phyloP scores from a whole-genome alignment of 2,113 vertebrate species.

The Platycercus adscitus region DNA sequence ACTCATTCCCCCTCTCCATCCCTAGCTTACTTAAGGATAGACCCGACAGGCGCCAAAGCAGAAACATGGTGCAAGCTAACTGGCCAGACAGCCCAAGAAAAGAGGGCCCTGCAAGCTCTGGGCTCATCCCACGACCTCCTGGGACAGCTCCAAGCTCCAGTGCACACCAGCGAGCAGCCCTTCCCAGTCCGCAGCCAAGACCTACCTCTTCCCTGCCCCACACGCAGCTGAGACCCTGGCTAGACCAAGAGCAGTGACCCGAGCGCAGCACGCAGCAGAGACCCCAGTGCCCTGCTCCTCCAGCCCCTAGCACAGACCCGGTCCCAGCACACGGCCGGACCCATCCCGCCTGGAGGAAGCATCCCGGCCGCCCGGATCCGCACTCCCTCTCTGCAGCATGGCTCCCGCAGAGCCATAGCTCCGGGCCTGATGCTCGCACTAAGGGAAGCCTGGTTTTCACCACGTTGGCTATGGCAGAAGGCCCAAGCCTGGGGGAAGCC shows the following conservation, averaged over 20 bases:
- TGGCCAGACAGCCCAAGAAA: background rate
- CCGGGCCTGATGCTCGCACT: rapidly evolving
- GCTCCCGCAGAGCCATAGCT: background rate
- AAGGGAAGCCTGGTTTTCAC: background rate
- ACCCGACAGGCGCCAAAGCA: slow-evolving; percentile 45
- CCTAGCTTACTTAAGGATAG: slow-evolving; percentile 35
- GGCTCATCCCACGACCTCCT: background rate
- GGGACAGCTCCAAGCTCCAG: slow-evolving; percentile 28
- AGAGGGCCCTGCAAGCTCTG: background rate
- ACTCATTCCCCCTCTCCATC: background rate
- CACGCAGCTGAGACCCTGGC: background rate
- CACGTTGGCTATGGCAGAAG: rapidly evolving
- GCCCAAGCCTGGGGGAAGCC: slow-evolving; percentile 1
- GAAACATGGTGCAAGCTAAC: slow-evolving; percentile 14
- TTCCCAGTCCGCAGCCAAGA: background rate
- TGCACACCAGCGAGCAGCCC: slow-evolving; percentile 32
- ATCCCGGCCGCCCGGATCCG: rapidly evolving
- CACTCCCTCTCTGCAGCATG: rapidly evolving
- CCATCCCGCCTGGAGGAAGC: rapidly evolving
- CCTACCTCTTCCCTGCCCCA: background rate
- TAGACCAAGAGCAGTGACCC: slow-evolving; percentile 26
- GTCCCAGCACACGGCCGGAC: rapidly evolving
- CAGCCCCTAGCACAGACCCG: background rate
- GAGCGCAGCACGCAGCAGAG: background rate
- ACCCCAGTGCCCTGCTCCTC: background rate